These are phyloP conservation scores for Aphodius sticticus DNA, from an alignment of 2,888 invertebrate species.

Conservation along the genomic window DNA sequence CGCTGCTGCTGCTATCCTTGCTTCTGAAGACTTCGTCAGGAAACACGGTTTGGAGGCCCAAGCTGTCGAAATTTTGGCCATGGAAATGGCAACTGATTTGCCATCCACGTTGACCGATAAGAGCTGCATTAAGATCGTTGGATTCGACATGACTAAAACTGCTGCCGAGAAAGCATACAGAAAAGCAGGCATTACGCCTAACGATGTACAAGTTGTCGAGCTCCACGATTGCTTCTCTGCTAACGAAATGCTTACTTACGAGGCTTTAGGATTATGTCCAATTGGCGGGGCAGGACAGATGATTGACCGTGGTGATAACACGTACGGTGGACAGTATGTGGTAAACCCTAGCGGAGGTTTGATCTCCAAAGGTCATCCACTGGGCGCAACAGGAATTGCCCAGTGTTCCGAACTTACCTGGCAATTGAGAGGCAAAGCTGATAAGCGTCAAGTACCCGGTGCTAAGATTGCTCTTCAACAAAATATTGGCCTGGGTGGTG, in stretches of 20 bases:
- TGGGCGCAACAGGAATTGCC: constrained; percentile 92
- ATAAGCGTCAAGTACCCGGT: constrained; percentile 73
- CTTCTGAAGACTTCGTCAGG: constrained; percentile 89
- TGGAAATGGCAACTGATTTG: constrained; percentile 96
- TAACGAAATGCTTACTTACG: constrained; percentile 97
- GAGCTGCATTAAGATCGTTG: constrained; percentile 83
- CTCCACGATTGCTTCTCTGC: constrained; percentile 98
- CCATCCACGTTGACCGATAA: constrained; percentile 83
- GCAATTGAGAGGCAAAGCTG: constrained; percentile 86
- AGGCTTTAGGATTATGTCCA: constrained; percentile 91
- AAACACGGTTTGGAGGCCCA: constrained; percentile 81
- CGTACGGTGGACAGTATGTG: constrained; percentile 96
- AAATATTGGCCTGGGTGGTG: constrained; percentile 96
- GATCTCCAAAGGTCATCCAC: constrained; percentile 97
- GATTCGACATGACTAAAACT: constrained; percentile 91
- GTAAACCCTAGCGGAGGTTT: constrained; percentile 99
- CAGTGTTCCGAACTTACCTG: constrained; percentile 84
- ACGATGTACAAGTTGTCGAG: constrained; percentile 92
- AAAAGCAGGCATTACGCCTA: constrained; percentile 77
- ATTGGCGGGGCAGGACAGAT: constrained; percentile 91
- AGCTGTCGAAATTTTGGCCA: constrained; percentile 95
- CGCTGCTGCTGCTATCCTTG: constrained; percentile 92
- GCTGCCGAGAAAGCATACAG: constrained; percentile 80
- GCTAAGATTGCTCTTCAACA: constrained; percentile 92
- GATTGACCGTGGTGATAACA: constrained; percentile 94